A percentile compares a stretch with the other conserved stretches of the same genome.
phyloP scores from a whole-genome alignment of 2,797 vertebrate species.

The Prionace glauca region DNA sequence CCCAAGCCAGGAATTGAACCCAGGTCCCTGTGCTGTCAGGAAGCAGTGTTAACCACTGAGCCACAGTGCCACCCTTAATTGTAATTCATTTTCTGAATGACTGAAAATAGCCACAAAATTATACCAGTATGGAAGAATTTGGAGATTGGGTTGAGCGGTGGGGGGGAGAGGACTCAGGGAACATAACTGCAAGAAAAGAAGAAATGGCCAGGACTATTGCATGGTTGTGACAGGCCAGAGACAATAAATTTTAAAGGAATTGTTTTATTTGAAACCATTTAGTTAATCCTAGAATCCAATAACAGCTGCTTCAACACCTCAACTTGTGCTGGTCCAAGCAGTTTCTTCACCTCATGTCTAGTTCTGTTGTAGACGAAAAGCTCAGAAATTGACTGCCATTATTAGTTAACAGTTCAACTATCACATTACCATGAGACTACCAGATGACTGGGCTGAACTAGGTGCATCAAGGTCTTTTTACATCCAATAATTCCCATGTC shows the following conservation, averaged over 20 bases:
- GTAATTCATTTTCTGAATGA: background rate
- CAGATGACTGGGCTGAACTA: background rate
- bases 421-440: too few relatives aligned
- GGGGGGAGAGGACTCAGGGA: too few relatives aligned
- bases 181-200: background rate
- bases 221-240: too few relatives aligned
- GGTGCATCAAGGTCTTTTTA: background rate
- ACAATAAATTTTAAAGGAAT: background rate
- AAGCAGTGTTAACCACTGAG: too few relatives aligned
- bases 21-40: too few relatives aligned
- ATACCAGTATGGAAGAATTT: background rate
- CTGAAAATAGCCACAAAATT: background rate
- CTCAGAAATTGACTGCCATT: too few relatives aligned
- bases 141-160: too few relatives aligned
- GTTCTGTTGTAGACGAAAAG: background rate
- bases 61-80: background rate
- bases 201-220: background rate
- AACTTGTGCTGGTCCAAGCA: background rate
- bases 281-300: background rate
- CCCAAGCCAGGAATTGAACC: too few relatives aligned
- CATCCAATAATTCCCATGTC: background rate
- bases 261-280: background rate
- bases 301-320: background rate
- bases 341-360: background rate
- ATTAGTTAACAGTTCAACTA: too few relatives aligned